Conservation (phyloP, 2,113 vertebrate genomes). For the Martes martes region DNA sequence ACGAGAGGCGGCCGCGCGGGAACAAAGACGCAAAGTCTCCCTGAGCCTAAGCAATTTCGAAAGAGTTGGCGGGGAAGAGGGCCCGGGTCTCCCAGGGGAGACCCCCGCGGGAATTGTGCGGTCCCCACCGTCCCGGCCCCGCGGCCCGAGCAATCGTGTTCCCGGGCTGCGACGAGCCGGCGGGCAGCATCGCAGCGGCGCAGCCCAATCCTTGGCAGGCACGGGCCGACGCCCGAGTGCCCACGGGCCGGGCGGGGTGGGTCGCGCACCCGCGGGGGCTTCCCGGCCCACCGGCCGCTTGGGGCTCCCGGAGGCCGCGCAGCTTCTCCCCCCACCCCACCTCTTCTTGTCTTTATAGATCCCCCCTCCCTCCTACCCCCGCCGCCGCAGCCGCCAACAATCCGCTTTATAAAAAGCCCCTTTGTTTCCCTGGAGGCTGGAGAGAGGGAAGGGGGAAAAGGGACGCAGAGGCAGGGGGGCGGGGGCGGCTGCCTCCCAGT, state of each 20-base stretch:
- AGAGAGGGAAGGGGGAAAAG: slow-evolving; percentile 66
- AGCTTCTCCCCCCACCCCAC: slow-evolving; percentile 36
- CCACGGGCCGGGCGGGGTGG: background rate
- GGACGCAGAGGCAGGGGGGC: slow-evolving; percentile 56
- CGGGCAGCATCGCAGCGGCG: background rate
- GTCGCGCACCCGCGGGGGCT: background rate
- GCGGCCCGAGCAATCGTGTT: background rate
- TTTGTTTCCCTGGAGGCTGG: slow-evolving; percentile 76
- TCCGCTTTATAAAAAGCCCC: slow-evolving; percentile 76
- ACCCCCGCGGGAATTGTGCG: background rate
- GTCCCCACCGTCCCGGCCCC: background rate
- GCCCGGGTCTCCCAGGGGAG: background rate
- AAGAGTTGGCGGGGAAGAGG: slow-evolving; percentile 53
- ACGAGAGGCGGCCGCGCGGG: background rate
- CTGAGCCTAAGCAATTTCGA: slow-evolving; percentile 45
- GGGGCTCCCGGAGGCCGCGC: slow-evolving; percentile 35
- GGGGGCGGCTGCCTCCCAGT: slow-evolving; percentile 73
- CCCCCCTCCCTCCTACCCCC: background rate
- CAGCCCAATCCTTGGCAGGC: background rate
- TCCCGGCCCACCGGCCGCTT: background rate
- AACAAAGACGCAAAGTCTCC: slow-evolving; percentile 78
- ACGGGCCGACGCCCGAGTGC: background rate
- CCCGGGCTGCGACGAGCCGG: slow-evolving; percentile 20
- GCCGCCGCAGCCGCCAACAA: slow-evolving; percentile 48
- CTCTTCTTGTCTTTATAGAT: slow-evolving; percentile 61